A percentile compares a stretch with the other conserved stretches of the same genome.
Evolutionary conservation across 2,113 vertebrate genomes (phyloP).

Genomic region (Festucalex cinctus): DNA sequence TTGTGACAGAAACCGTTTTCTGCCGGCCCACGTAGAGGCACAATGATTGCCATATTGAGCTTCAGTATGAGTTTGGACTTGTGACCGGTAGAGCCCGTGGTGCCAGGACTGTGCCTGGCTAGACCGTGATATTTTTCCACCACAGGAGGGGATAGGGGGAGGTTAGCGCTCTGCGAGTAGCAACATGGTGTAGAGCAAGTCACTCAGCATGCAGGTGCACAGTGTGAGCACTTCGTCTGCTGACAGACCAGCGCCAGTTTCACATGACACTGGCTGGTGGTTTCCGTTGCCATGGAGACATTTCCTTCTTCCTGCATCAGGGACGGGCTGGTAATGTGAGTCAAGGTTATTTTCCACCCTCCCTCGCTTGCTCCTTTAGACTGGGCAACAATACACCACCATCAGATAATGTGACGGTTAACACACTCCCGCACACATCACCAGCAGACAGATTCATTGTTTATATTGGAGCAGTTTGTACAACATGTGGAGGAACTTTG

Average conservation of each 20-base stretch:
- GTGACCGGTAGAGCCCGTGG: slow-evolving; percentile 24
- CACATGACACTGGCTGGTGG: slow-evolving; percentile 79
- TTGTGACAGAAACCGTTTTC: background rate
- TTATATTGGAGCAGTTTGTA: slow-evolving; percentile 25
- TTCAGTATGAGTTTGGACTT: slow-evolving; percentile 32
- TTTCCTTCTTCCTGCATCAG: slow-evolving; percentile 82
- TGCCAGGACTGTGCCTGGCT: slow-evolving; percentile 25
- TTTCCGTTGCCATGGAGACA: slow-evolving; percentile 83
- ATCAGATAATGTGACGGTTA: slow-evolving; percentile 66
- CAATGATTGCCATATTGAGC: slow-evolving; percentile 30
- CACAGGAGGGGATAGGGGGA: slow-evolving; percentile 24
- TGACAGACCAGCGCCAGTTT: slow-evolving; percentile 69
- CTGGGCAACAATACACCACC: slow-evolving; percentile 59
- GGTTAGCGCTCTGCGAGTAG: slow-evolving; percentile 37
- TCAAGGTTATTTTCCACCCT: slow-evolving; percentile 74
- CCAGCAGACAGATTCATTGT: slow-evolving; percentile 36
- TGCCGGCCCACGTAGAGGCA: slow-evolving; percentile 13
- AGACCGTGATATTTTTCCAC: slow-evolving; percentile 41
- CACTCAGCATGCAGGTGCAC: slow-evolving; percentile 59
- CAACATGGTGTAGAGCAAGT: slow-evolving; percentile 40
- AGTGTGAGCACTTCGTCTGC: slow-evolving; percentile 58
- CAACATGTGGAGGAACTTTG: slow-evolving; percentile 21
- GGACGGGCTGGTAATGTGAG: slow-evolving; percentile 79
- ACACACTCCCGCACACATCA: slow-evolving; percentile 41
- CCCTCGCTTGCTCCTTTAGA: slow-evolving; percentile 40